Conservation (phyloP, 2,797 vertebrate genomes). For the Mormyrus proboscirostris region DNA sequence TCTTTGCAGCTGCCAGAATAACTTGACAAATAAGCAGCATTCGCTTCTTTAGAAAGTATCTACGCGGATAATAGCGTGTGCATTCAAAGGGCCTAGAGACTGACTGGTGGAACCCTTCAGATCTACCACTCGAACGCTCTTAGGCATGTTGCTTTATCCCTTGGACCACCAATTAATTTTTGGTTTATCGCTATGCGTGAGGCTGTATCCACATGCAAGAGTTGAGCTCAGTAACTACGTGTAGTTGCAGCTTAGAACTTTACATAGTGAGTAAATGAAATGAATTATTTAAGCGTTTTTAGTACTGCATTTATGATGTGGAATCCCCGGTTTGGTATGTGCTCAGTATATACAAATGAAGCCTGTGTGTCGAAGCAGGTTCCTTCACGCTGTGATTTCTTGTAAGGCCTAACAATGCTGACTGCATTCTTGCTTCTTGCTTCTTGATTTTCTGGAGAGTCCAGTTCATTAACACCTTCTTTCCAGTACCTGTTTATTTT, state of each 20-base stretch:
- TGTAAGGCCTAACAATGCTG: background rate
- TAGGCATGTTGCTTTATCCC: background rate
- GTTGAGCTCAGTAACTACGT: background rate
- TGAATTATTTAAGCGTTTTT: background rate
- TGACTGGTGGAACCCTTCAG: background rate
- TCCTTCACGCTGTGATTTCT: background rate
- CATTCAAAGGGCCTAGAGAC: background rate
- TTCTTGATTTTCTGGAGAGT: background rate
- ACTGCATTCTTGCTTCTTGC: background rate
- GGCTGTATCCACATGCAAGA: background rate
- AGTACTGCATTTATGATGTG: background rate
- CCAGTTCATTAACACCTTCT: background rate
- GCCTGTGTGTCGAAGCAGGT: background rate
- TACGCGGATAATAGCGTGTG: background rate
- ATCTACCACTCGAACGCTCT: background rate
- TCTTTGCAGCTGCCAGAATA: background rate
- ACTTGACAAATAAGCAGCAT: background rate
- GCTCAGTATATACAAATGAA: background rate
- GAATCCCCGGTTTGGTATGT: background rate
- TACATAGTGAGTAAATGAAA: no score
- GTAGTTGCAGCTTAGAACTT: background rate
- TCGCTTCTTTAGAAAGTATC: background rate
- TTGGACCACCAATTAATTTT: background rate
- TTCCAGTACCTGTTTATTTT: background rate
- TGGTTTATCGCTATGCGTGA: background rate